These are phyloP conservation scores for Mesembrinibis cayennensis DNA, from an alignment of 2,113 vertebrate species.

Conservation along the genomic window DNA sequence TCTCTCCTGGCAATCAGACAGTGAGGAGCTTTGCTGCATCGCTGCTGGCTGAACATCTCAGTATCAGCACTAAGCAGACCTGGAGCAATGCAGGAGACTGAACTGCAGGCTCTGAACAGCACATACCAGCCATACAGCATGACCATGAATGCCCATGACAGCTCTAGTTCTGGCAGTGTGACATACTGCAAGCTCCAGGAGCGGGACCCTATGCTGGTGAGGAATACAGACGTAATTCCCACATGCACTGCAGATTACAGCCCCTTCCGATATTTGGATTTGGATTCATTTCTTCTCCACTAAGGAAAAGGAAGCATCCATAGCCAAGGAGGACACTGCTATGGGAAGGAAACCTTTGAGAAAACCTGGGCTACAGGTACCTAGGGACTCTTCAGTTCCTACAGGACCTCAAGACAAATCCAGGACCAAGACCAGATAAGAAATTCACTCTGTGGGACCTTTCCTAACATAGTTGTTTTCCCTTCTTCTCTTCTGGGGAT, in stretches of 20 bases:
- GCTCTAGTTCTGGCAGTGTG: not conserved
- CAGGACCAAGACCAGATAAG: not conserved
- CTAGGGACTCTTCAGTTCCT: not conserved
- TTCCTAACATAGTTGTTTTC: not conserved
- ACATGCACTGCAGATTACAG: not conserved
- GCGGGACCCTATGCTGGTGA: not conserved
- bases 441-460: not conserved
- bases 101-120: not conserved
- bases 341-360: not conserved
- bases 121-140: no score
- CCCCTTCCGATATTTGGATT: not conserved
- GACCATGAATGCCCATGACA: not conserved
- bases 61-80: accelerated
- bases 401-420: not conserved
- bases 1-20: not conserved
- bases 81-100: not conserved
- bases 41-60: not conserved
- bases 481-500: not conserved
- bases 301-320: not conserved
- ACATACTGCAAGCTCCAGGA: not conserved
- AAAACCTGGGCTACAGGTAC: not conserved
- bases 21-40: not conserved
- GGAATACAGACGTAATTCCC: not conserved
- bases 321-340: not conserved
- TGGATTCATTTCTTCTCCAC: not conserved